Evolutionary conservation across 1,140 invertebrate genomes (phyloP).

Genomic region (Lasioglossum albipes): DNA sequence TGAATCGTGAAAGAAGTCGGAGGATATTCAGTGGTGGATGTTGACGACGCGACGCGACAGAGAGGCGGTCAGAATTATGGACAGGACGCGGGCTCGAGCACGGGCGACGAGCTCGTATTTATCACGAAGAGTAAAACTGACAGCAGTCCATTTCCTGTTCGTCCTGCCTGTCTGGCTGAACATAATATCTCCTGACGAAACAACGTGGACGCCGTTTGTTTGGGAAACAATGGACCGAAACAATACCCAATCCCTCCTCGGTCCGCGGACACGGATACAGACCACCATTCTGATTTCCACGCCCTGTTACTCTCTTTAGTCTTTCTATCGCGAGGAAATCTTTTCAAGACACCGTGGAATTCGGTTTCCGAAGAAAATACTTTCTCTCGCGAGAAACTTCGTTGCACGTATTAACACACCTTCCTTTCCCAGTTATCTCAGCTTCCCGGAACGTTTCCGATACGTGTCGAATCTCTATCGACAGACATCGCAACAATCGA

Average conservation of each 20-base stretch:
- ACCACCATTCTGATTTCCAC: slow-evolving; percentile 50
- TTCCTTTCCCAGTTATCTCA: not conserved
- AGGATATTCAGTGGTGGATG: slow-evolving; percentile 31
- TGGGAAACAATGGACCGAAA: slow-evolving; percentile 79
- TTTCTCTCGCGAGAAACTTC: not conserved
- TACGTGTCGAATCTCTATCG: too few relatives aligned
- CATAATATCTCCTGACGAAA: slow-evolving; percentile 79
- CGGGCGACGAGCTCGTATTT: slow-evolving; percentile 69
- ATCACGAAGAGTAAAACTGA: slow-evolving; percentile 79
- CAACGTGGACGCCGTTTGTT: slow-evolving; percentile 79
- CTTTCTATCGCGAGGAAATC: slow-evolving; percentile 48
- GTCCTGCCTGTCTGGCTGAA: slow-evolving; percentile 76
- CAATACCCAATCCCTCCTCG: slow-evolving; percentile 72
- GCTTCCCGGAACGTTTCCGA: too few relatives aligned
- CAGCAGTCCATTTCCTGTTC: slow-evolving; percentile 79
- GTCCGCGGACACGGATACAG: slow-evolving; percentile 55
- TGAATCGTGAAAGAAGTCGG: not conserved
- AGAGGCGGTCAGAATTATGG: slow-evolving; percentile 56
- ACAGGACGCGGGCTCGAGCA: not conserved
- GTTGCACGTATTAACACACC: not conserved
- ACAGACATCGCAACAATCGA: too few relatives aligned
- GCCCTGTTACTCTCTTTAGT: slow-evolving; percentile 43
- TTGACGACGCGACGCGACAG: slow-evolving; percentile 11
- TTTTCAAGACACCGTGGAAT: not conserved
- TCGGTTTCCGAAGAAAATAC: not conserved